Evolutionary conservation across 2,797 vertebrate genomes (phyloP).

Genomic region (Aphelocoma californica): DNA sequence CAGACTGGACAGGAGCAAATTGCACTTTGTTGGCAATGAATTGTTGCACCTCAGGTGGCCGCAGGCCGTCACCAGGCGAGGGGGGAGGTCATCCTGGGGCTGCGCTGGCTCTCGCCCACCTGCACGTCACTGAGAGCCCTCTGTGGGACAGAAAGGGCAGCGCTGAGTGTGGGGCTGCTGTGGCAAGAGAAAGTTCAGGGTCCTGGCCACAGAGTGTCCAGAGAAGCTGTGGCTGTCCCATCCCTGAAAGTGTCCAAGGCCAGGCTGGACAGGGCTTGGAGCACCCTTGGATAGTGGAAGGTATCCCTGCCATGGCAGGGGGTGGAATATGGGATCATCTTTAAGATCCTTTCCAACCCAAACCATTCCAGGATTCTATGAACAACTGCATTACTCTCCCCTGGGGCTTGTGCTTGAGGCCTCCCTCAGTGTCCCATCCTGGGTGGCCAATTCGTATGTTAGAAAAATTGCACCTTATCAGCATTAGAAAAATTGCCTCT

Average conservation of each 20-base stretch:
- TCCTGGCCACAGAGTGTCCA: rapidly evolving
- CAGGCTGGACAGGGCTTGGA: background rate
- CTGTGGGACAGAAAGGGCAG: conserved; percentile 69
- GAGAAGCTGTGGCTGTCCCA: background rate
- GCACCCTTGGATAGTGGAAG: rapidly evolving
- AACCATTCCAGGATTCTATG: background rate
- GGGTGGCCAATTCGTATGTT: rapidly evolving
- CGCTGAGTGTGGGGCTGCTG: background rate
- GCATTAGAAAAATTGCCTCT: background rate
- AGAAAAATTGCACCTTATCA: background rate
- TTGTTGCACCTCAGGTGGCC: background rate
- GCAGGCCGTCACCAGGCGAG: conserved; percentile 86
- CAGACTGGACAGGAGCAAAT: background rate
- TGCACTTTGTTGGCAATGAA: conserved; percentile 46
- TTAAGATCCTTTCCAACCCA: background rate
- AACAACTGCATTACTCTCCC: background rate
- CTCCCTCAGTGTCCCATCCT: background rate
- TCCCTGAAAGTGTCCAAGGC: background rate
- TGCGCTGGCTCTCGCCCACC: conserved; percentile 83
- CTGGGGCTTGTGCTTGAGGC: background rate
- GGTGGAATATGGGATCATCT: too few species aligned
- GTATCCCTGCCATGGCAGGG: background rate
- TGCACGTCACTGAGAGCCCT: conserved; percentile 89
- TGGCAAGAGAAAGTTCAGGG: background rate
- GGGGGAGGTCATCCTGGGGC: conserved; percentile 87